Percentiles rank a stretch among this genome's conserved stretches.
phyloP scores from a whole-genome alignment of 2,113 vertebrate genomes.

The Rhea americana region DNA sequence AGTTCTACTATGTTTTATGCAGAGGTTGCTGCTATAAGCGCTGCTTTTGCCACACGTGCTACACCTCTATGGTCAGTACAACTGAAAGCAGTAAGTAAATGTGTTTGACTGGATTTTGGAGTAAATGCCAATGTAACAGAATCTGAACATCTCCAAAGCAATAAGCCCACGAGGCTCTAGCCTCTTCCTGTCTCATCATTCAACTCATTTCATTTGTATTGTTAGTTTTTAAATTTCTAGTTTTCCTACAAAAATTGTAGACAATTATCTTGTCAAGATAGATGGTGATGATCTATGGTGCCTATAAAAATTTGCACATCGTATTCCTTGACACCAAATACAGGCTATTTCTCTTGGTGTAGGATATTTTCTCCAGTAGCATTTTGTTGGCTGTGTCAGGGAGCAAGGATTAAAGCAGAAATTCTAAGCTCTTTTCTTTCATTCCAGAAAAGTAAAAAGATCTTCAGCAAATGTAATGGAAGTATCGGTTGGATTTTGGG shows the following conservation, averaged over 20 bases:
- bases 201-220: background rate
- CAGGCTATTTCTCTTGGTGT: background rate
- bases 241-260: constrained; percentile 39
- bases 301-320: constrained; percentile 13
- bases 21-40: constrained; percentile 18
- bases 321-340: background rate
- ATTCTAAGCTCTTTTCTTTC: background rate
- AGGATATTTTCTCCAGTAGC: background rate
- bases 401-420: background rate
- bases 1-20: constrained; percentile 1
- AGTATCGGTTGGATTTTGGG: background rate
- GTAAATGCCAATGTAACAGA: background rate
- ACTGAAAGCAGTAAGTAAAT: background rate
- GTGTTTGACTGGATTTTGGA: background rate
- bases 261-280: constrained; percentile 30
- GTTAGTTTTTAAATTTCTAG: constrained; percentile 19
- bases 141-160: background rate
- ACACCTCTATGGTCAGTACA: background rate
- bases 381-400: background rate
- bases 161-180: fast-evolving
- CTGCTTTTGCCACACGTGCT: background rate
- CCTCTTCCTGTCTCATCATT: background rate
- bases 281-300: constrained; percentile 31
- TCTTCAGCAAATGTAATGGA: background rate
- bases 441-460: background rate